Conservation (phyloP, 2,113 vertebrate genomes). For the Antechinus stuartii region DNA sequence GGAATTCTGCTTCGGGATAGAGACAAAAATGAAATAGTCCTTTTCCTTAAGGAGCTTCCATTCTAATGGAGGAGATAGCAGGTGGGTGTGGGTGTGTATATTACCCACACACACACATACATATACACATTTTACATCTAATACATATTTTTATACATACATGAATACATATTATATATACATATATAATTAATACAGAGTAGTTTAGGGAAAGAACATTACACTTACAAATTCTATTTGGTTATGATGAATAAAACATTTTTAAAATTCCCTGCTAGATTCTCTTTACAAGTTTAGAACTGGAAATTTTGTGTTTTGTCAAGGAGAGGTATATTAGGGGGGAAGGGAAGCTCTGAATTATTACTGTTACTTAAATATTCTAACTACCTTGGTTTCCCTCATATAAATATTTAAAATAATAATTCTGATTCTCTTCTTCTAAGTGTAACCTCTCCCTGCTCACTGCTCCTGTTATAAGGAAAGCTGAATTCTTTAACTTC, state of each 20-base stretch:
- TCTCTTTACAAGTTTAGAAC: neutral
- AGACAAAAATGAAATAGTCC: neutral
- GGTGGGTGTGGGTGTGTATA: neutral
- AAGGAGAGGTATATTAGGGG: neutral
- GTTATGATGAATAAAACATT: neutral
- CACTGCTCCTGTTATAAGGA: neutral
- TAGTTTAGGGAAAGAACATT: neutral
- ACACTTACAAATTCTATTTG: neutral
- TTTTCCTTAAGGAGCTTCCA: neutral
- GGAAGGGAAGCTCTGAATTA: neutral
- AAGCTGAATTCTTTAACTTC: neutral
- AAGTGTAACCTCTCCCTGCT: neutral
- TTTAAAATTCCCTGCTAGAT: neutral
- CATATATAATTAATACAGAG: neutral
- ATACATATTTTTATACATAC: too few species aligned
- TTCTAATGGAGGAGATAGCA: neutral
- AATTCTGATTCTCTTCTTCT: conserved; percentile 1
- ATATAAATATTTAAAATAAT: conserved; percentile 13
- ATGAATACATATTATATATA: too few species aligned
- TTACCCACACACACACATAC: too few species aligned
- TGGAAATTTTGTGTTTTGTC: neutral
- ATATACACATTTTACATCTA: too few species aligned
- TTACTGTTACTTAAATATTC: conserved; percentile 11
- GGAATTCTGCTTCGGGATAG: neutral
- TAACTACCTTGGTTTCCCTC: conserved; percentile 20